Base-by-base conservation (phyloP, 2,888 invertebrate genomes). In the Acronicta aceris region DNA sequence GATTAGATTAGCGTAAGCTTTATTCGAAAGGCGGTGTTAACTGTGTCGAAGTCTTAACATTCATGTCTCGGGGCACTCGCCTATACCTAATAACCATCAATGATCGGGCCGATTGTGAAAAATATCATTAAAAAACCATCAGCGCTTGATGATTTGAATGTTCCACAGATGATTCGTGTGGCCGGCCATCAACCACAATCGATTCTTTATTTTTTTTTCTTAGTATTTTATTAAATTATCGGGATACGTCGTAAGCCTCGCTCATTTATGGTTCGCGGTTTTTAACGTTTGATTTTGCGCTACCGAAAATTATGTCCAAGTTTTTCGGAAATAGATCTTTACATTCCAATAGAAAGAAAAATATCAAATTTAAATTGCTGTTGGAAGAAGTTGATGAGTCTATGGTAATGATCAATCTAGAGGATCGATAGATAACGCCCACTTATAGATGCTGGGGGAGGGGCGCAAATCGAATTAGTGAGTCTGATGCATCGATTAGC, bases 41-140 rank as follows among this genome's bases (percentile, higher is more conserved):
- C 74, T 78, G 71, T 84, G 85, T 85, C 80, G 78, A 80, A 82
- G 81, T 78, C 71, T 83, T 80, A 81, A 82, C 81, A 81, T 82
- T 82, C 86, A 87, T 89, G 89, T 89, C 91, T 91, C 81, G 89
- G 84, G 91, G 90, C 90, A 85, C 83, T 89, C 84, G 87, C 87
- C 90, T 91, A 90, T 90, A 91, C 90, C 92, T 93, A 94, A 93
- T 92, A 94, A 91, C 94, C 92, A 89, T 90, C 93, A 92, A 93
- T 93, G 93, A 94, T 94, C 92, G 90, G 84, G 71, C 88, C 93
- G 93, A 94, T 94, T 94, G 94, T 94, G 94, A 95, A 95, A 95
- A 94, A 95, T 95, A 95, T 95, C 95, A 95, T 95, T 95, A 95
- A 95, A 95, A 95, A 94, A 93, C 92, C 94, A 95, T 95, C 95